Evolutionary conservation across 2,888 invertebrate species (phyloP), one percentile per base, ranked within the genome.

Genomic region (Lomographa bimaculata): DNA sequence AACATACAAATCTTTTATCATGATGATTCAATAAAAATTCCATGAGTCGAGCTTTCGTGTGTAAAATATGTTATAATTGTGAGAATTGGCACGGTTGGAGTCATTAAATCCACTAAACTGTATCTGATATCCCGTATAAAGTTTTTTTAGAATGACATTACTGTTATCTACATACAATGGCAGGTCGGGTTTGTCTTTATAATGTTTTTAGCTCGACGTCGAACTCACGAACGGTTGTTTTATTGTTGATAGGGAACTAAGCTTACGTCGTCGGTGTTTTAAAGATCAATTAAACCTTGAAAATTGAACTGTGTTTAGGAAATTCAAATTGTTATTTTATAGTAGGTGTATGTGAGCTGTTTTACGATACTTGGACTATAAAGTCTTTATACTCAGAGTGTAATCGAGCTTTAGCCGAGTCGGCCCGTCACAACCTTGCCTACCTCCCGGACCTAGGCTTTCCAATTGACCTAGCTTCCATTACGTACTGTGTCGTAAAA

Each of bases 251-350:
- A 65, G 69, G 68, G 64, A 70, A 58, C 56, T 68, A 61, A 60
- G 57, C 59, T 63, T 64, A 60, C 49, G 63, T 64, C 62, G 64
- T 64, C 62, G 64, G 61, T 59, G 54, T 60, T 61, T 64, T 64
- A 60, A 59, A 67, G 63, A 66, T 71, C 74, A 73, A 78, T 80
- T 76, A 79, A 71, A 74, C 58, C 64, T 72, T 69, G 69, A 64
- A 69, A 78, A 78, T 74, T 72, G 65, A 68, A 68, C 71, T 68
- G 64, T 68, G 67, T 70, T 65, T 57, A 60, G 70, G 64, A 71
- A 72, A 73, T 68, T 65, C 61, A 57, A 70, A 65, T 67, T 62
- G 64, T 60, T 55, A 57, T 64, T 71, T 68, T 67, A 73, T 67
- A 52, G 64, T 59, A 59, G 53, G 60, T 28, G 35, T 34, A 23